Base-by-base conservation (phyloP, 2,888 invertebrate species). In the Drosophila subquinaria region DNA sequence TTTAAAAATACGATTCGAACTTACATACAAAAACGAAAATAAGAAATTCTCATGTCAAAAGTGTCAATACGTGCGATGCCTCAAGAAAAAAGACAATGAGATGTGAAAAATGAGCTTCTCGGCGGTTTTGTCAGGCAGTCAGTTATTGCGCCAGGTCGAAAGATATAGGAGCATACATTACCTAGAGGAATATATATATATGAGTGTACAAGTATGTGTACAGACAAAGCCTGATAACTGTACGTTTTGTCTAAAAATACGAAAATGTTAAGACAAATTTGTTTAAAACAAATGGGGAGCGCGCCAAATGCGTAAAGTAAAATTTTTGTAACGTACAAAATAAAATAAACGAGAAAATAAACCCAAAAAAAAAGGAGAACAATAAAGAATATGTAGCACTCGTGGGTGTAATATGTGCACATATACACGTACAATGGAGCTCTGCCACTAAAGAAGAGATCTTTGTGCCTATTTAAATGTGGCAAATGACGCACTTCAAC, bases 171-270 rank as follows among this genome's bases (percentile, higher is more conserved):
- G 61, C 35, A 67, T 51, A 76, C 53, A 61, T 59, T 64, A 76
- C 63, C 77, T 76, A 69, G 63, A 23, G 50, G 55, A 63, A 66
- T 65, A 51, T 64, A 35, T 42, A 10, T 17, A 30, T 30, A 38
- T 33, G 8, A 52, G 2, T 13, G 30, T 8, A 8, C 30, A 8
- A 33, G 20, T 56, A 36, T 62, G 42, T 47, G 11, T 40, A 42
- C 42, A 64, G 69, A 75, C 70, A 57, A 55, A 79, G 81, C 64
- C 55, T 72, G 79, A 78, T 82, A 77, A 80, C 73, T 79, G 65
- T 73, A 76, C 65, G 60, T 72, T 42, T 61, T 35, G 52, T 66
- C 89, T 90, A 88, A 86, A 90, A 86, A 88, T 90, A 90, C 47
- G 20, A 65, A 71, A 61, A 69, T 50, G 56, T 81, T 45, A 73